Evolutionary conservation across 2,113 vertebrate species (phyloP).

Genomic region (Rallus limicola): DNA sequence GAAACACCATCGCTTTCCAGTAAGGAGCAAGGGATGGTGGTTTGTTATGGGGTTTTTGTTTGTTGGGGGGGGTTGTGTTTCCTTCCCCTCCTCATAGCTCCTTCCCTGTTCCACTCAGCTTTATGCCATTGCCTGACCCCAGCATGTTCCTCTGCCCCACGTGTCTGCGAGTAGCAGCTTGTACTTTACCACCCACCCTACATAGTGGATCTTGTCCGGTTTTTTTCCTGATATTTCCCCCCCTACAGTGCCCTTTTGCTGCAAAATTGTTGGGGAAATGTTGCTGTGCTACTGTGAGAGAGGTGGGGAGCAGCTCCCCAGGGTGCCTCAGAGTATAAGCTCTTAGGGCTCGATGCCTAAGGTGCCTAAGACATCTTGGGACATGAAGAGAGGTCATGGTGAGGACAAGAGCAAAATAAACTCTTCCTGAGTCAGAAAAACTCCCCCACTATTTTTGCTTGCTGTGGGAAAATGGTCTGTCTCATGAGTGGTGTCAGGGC

Average conservation of each 20-base stretch:
- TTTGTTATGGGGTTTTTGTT: background rate
- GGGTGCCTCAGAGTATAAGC: background rate
- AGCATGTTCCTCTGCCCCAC: background rate
- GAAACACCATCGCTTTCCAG: background rate
- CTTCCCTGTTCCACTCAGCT: background rate
- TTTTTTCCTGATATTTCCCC: background rate
- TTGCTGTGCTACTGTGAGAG: background rate
- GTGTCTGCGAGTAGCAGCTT: background rate
- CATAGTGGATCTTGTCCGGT: background rate
- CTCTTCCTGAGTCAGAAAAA: background rate
- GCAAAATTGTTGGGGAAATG: conserved; percentile 12
- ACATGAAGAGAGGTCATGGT: background rate
- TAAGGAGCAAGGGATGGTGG: background rate
- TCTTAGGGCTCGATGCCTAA: background rate
- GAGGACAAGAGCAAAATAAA: conserved; percentile 48
- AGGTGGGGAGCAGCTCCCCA: background rate
- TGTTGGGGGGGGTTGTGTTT: too few relatives aligned
- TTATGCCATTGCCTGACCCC: background rate
- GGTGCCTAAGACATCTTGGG: background rate
- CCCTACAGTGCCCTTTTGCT: background rate
- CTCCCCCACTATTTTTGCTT: background rate
- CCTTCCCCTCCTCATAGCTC: background rate
- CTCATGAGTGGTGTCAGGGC: background rate
- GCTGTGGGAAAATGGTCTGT: background rate
- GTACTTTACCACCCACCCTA: background rate